A percentile compares a stretch with the other conserved stretches of the same genome.
phyloP scores from a whole-genome alignment of 2,797 vertebrate genomes.

The Poecilia gillii region DNA sequence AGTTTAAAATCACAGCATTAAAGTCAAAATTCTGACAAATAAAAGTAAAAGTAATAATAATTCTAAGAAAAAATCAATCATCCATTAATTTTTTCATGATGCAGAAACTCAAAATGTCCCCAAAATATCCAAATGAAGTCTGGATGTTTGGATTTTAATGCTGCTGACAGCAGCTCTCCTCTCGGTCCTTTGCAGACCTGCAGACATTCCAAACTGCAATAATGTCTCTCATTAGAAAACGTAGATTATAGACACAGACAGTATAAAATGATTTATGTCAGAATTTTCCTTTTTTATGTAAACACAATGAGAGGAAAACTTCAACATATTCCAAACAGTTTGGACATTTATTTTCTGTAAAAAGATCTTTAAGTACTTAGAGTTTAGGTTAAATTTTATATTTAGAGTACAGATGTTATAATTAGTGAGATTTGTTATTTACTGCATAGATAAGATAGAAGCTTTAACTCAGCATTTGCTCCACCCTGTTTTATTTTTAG shows the following conservation, averaged over 20 bases:
- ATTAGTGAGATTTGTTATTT: slow-evolving; percentile 10
- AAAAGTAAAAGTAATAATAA: no score
- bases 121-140: not conserved
- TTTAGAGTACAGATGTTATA: slow-evolving; percentile 31
- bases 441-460: slow-evolving; percentile 30
- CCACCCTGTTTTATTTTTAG: not conserved
- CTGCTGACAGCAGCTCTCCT: not conserved
- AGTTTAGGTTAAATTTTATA: slow-evolving; percentile 25
- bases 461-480: slow-evolving; percentile 25
- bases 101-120: not conserved
- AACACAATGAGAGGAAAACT: not conserved
- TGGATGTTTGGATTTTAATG: not conserved
- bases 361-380: slow-evolving; percentile 11
- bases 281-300: not conserved
- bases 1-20: not conserved
- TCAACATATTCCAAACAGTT: not conserved
- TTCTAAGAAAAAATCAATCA: no score
- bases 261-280: not conserved
- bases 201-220: not conserved
- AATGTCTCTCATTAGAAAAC: not conserved
- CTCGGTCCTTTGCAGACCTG: not conserved
- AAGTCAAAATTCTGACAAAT: no score
- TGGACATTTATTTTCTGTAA: slow-evolving; percentile 15
- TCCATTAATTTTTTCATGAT: not conserved
- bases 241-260: not conserved